Evolutionary conservation across 2,797 vertebrate species (phyloP), one percentile per base, ranked within the genome.

Genomic region (Propithecus deckenii): DNA sequence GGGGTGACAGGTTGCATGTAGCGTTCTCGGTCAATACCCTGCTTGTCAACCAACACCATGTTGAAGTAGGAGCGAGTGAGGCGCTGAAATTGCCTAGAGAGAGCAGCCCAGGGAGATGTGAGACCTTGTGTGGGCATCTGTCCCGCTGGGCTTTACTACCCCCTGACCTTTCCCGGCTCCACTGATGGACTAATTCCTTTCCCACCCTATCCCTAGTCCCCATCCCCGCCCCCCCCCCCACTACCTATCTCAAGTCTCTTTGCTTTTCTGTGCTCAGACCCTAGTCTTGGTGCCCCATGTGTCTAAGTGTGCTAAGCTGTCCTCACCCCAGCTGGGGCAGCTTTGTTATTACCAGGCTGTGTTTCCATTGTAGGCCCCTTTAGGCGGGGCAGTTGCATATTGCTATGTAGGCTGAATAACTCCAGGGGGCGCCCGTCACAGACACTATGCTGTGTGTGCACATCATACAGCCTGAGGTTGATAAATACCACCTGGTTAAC

Each of bases 1-100:
- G 99, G 99, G n/a, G 98, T 98, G 35, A 99, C 81, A 0, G 99
- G 99, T 72, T 97, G 95, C 93, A 99, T 99, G 98, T 99, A 99
- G 94, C 99, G 99, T 96, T 99, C 99, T 0, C 99, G 98, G 98
- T 99, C 99, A 0, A 98, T 63, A 8, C 99, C 99, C 0, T 98
- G 98, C 96, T 99, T 98, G 98, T 99, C 99, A 97, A 99, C 98
- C 97, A 99, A 98, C 96, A 99, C 98, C 97, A 99, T 99, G 92
- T 99, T 99, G 99, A 99, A 99, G 97, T 99, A 99, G 48, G 97
- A 98, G 17, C 99, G 98, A 57, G 99, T 99, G 97, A 99, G 99
- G 93, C 98, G 99, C 98, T 99, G 99, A 41, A 97, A 98, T 95
- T 99, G 99, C 97, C 99, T 99, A 98, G 46, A 93, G 80, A 95